These are phyloP conservation scores for Epinotia bilunana DNA, from an alignment of 2,888 invertebrate genomes.

Conservation along the genomic window DNA sequence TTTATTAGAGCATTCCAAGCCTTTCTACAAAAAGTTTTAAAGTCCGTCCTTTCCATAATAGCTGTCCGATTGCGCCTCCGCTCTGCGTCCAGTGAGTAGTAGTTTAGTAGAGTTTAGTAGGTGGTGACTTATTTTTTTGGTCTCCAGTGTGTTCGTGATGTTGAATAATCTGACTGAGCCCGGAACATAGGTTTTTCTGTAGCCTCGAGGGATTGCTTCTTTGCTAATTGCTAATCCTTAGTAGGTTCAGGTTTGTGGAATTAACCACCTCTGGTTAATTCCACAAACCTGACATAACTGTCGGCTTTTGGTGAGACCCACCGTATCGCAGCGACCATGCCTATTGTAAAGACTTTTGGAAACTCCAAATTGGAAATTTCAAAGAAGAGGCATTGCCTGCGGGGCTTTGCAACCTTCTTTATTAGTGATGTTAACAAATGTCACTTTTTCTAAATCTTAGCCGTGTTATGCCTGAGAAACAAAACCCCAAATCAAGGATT, in stretches of 20 bases:
- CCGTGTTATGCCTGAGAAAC: no score
- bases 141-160: background rate
- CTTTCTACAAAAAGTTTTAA: background rate
- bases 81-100: background rate
- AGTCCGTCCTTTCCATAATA: no score
- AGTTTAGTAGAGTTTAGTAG: no score
- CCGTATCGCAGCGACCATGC: no score
- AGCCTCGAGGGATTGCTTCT: background rate
- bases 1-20: background rate
- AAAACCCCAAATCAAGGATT: no score
- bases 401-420: background rate
- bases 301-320: background rate
- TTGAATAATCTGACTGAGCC: background rate
- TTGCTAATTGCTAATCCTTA: no score
- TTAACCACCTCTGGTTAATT: background rate
- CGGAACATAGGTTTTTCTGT: background rate
- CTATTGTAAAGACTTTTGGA: no score
- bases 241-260: no score
- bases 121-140: background rate
- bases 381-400: background rate
- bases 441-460: no score
- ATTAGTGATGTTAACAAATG: no score
- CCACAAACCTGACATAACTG: background rate
- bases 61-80: no score
- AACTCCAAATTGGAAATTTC: no score